Evolutionary conservation across 2,888 invertebrate species (phyloP).

Genomic region (Himalopsyche tibetana): DNA sequence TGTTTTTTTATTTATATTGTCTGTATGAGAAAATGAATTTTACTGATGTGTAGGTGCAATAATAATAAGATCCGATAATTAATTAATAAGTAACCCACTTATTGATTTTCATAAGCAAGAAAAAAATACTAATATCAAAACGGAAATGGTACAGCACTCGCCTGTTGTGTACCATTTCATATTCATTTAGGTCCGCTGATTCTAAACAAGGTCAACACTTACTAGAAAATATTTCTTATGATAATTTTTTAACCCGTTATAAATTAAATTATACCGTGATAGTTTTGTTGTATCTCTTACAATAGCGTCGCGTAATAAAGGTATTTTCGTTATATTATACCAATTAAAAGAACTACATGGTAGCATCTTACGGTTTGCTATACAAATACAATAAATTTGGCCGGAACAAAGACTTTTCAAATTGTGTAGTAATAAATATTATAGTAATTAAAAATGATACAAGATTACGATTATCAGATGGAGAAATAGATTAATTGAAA

Average conservation of each 20-base stretch:
- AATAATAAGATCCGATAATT: too few species aligned
- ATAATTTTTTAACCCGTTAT: conserved; percentile 39
- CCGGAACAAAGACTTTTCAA: not conserved
- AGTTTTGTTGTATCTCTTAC: not conserved
- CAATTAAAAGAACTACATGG: conserved; percentile 3
- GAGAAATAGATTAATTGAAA: not conserved
- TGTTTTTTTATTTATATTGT: too few species aligned
- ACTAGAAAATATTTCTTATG: conserved; percentile 14
- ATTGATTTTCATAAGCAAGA: too few species aligned
- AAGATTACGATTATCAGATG: not conserved
- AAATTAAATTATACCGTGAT: not conserved
- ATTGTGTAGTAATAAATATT: conserved; percentile 4
- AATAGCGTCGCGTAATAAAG: not conserved
- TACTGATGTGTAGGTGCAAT: too few species aligned
- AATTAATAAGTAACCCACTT: too few species aligned
- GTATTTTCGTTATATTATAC: not conserved
- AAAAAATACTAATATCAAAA: too few species aligned
- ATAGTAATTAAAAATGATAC: not conserved
- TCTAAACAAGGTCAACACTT: not conserved
- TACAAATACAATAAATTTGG: not conserved
- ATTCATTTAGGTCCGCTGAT: not conserved
- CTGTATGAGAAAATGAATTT: too few species aligned
- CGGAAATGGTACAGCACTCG: too few species aligned
- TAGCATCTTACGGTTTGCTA: not conserved
- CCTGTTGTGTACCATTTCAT: not conserved